Percentiles rank a stretch among this genome's conserved stretches.
These are phyloP conservation scores for Plotosus lineatus DNA, from an alignment of 2,113 vertebrate species.

Conservation along the genomic window DNA sequence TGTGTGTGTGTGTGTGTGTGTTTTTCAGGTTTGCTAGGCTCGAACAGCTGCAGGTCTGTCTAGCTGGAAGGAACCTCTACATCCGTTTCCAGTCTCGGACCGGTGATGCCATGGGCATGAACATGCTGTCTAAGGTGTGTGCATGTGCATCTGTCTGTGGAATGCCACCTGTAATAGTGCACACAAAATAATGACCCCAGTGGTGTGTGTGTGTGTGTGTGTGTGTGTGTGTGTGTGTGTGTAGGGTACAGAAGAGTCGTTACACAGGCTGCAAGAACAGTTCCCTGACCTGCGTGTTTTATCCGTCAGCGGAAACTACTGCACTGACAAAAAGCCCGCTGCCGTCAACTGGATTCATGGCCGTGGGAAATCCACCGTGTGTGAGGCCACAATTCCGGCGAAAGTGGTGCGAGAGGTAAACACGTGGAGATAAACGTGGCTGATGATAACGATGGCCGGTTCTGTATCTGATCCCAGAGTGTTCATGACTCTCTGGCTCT, in stretches of 20 bases:
- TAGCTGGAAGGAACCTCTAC: slow-evolving; percentile 92
- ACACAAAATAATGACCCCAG: background rate
- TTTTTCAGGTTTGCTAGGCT: slow-evolving; percentile 87
- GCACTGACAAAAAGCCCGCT: slow-evolving; percentile 96
- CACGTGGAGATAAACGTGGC: no score
- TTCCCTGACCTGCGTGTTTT: slow-evolving; percentile 88
- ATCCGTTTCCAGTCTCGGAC: slow-evolving; percentile 92
- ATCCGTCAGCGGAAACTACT: slow-evolving; percentile 93
- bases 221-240: background rate
- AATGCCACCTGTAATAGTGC: background rate
- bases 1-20: slow-evolving; percentile 1
- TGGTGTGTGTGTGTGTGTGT: background rate
- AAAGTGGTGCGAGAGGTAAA: slow-evolving; percentile 89
- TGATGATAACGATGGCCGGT: background rate
- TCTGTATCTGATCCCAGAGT: background rate
- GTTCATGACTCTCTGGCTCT: background rate
- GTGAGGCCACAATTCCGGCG: slow-evolving; percentile 89
- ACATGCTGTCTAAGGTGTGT: slow-evolving; percentile 95
- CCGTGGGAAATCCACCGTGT: slow-evolving; percentile 92
- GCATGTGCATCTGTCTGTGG: background rate
- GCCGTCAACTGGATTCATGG: slow-evolving; percentile 98
- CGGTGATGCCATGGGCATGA: slow-evolving; percentile 99
- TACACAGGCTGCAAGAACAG: slow-evolving; percentile 81
- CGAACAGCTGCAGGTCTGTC: slow-evolving; percentile 80
- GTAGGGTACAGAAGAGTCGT: slow-evolving; percentile 93